phyloP scores from a whole-genome alignment of 2,113 vertebrate genomes.

The Telmatochromis brichardi region DNA sequence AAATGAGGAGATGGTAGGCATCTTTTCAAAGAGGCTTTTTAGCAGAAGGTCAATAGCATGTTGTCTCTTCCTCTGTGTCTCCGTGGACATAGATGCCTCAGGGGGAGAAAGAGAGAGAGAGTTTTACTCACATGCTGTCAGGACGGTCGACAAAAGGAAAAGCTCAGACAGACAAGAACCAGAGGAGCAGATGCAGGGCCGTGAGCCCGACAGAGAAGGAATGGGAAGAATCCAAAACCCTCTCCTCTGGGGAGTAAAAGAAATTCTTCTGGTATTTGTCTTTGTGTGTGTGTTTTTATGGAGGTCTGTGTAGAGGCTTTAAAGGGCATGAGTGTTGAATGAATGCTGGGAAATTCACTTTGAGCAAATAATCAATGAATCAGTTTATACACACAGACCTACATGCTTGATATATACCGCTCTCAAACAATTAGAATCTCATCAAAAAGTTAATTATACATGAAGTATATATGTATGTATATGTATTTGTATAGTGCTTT shows the following conservation, averaged over 20 bases:
- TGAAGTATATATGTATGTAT: not conserved
- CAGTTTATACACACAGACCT: not conserved
- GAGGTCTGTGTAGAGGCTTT: not conserved
- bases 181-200: constrained; percentile 18
- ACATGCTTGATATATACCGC: not conserved
- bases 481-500: too few relatives aligned
- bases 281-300: not conserved
- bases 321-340: not conserved
- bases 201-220: constrained; percentile 8
- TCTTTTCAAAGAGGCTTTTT: constrained; percentile 32
- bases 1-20: not conserved
- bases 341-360: not conserved
- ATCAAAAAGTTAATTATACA: not conserved
- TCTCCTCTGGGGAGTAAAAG: constrained; percentile 12
- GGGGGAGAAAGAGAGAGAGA: constrained; percentile 23
- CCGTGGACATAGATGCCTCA: constrained; percentile 29
- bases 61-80: constrained; percentile 28
- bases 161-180: constrained; percentile 33
- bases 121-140: constrained; percentile 34
- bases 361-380: not conserved
- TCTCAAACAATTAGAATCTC: not conserved
- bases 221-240: not conserved
- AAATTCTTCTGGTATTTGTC: not conserved
- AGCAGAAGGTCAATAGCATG: constrained; percentile 36
- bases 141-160: constrained; percentile 32